These are phyloP conservation scores for Gymnobelideus leadbeateri DNA, from an alignment of 2,113 vertebrate species.

Conservation along the genomic window DNA sequence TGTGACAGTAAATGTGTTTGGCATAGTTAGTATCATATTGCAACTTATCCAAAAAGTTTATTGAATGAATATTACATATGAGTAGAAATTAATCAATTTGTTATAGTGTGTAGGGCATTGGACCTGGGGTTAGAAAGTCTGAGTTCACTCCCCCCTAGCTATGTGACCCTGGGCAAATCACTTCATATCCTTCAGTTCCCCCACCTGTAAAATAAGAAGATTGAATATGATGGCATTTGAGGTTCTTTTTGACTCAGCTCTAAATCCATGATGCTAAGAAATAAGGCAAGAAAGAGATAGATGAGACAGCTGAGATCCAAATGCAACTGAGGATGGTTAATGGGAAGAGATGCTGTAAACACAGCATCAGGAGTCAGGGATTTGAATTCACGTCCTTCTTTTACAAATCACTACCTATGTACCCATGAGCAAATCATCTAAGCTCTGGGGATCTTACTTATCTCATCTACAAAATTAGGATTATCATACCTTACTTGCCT, in stretches of 20 bases:
- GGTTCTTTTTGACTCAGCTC: neutral
- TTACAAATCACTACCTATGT: neutral
- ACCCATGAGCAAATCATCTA: neutral
- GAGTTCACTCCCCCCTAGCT: neutral
- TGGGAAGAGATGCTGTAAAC: neutral
- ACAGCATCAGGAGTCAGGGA: neutral
- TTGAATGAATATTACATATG: neutral
- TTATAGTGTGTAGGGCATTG: neutral
- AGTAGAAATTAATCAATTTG: neutral
- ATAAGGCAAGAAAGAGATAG: neutral
- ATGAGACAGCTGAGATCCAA: neutral
- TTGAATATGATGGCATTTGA: neutral
- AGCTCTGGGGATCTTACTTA: neutral
- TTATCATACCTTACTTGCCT: neutral
- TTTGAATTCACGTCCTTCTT: neutral
- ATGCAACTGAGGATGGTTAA: neutral
- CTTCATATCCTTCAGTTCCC: neutral
- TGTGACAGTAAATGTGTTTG: no score
- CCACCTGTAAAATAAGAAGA: neutral
- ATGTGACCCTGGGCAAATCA: neutral
- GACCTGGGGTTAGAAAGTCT: neutral
- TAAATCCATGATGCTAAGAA: neutral
- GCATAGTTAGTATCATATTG: neutral
- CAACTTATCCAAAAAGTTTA: neutral
- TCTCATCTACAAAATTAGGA: neutral